A percentile compares a stretch with the other conserved stretches of the same genome.
phyloP scores from a whole-genome alignment of 2,113 vertebrate species.

The Gorsachius goisagi region DNA sequence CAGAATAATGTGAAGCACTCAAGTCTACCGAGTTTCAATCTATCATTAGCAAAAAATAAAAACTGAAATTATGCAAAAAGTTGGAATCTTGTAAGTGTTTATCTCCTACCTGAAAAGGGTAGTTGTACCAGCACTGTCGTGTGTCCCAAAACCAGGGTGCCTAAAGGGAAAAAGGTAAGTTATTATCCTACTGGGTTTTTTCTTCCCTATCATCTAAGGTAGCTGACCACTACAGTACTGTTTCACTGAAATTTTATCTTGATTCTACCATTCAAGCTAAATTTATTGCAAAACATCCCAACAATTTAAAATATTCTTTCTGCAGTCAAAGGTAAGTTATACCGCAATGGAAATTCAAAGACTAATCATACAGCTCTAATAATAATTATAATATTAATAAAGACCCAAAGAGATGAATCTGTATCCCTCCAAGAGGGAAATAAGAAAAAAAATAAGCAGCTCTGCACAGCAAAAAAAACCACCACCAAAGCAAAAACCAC shows the following conservation, averaged over 20 bases:
- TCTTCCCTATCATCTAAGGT: background rate
- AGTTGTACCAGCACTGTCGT: conserved; percentile 92
- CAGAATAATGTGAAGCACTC: background rate
- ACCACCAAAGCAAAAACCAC: background rate
- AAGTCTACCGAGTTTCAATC: background rate
- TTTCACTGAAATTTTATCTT: background rate
- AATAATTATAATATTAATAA: background rate
- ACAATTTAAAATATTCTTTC: background rate
- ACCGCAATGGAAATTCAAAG: background rate
- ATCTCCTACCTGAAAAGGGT: conserved; percentile 90
- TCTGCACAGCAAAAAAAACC: background rate
- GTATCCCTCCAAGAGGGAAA: background rate
- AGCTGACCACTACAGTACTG: background rate
- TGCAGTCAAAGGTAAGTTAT: background rate
- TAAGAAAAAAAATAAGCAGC: background rate
- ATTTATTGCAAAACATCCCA: background rate
- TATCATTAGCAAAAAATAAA: background rate
- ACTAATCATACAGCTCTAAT: background rate
- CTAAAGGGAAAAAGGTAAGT: conserved; percentile 65
- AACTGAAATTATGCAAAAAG: background rate
- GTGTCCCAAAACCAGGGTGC: conserved; percentile 95
- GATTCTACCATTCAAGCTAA: background rate
- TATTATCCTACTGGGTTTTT: background rate
- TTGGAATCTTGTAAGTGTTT: background rate
- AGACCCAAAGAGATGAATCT: background rate